A percentile compares a stretch with the other conserved stretches of the same genome.
Evolutionary conservation across 2,888 invertebrate species (phyloP).

Genomic region (Megaustenia siamemsis): DNA sequence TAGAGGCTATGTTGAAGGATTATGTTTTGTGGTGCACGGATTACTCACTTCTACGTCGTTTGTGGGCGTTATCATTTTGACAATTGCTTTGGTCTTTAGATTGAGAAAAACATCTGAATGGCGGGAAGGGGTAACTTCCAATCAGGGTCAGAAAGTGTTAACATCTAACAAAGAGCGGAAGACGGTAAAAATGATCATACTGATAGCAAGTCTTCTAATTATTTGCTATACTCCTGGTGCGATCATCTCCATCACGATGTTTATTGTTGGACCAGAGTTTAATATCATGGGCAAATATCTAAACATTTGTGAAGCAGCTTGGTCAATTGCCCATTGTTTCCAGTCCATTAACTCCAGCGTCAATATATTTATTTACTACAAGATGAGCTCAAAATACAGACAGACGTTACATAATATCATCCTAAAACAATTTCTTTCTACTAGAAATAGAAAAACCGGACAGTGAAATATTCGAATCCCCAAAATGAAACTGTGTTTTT

Average conservation of each 20-base stretch:
- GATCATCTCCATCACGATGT: neutral
- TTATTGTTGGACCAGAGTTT: constrained; percentile 8
- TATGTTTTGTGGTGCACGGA: neutral
- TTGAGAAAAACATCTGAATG: neutral
- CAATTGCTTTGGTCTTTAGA: neutral
- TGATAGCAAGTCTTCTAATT: constrained; percentile 16
- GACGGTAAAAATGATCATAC: constrained; percentile 9
- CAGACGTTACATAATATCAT: neutral
- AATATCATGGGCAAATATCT: neutral
- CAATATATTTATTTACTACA: constrained; percentile 26
- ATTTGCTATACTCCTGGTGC: constrained; percentile 20
- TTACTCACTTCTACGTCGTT: neutral
- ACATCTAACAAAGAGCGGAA: constrained; percentile 1
- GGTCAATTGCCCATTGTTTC: neutral
- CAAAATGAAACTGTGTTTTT: too few species aligned
- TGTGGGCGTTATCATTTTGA: constrained; percentile 2
- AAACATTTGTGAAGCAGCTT: neutral
- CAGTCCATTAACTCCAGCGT: constrained; percentile 23
- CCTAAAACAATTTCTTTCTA: too few species aligned
- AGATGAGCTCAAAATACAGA: constrained; percentile 38
- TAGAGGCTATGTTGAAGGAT: neutral
- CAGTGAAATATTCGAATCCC: too few species aligned
- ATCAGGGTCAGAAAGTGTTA: neutral
- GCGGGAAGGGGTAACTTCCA: neutral
- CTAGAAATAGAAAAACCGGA: too few species aligned